These are phyloP conservation scores for Edolisoma coerulescens DNA, from an alignment of 2,113 vertebrate species.

Conservation along the genomic window DNA sequence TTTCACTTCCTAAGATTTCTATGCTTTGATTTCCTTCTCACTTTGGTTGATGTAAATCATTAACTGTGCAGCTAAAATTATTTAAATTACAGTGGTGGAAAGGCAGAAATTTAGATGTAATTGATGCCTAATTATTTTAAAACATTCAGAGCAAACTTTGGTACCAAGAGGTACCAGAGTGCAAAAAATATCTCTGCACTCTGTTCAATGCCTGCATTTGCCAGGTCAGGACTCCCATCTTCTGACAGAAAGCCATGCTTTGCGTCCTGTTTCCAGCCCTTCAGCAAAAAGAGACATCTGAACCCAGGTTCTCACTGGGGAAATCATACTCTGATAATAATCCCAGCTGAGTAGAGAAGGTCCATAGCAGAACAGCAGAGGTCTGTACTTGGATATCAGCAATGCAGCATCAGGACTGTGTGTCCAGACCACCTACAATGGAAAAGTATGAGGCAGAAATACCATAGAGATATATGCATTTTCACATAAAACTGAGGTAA, in stretches of 20 bases:
- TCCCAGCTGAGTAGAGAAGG: not conserved
- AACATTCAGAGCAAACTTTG: not conserved
- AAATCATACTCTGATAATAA: not conserved
- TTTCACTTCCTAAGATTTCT: not conserved
- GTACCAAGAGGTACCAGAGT: not conserved
- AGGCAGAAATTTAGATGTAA: not conserved
- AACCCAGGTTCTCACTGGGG: not conserved
- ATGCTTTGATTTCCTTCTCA: not conserved
- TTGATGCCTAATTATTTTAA: not conserved
- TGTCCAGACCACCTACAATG: not conserved
- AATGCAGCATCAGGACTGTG: not conserved
- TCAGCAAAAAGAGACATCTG: not conserved
- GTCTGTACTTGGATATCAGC: not conserved
- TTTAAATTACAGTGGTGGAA: not conserved
- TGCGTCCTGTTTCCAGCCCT: not conserved
- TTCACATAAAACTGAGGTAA: not conserved
- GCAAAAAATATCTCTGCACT: not conserved
- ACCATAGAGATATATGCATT: not conserved
- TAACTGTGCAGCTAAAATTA: not conserved
- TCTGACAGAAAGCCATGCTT: not conserved
- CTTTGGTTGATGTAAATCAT: not conserved
- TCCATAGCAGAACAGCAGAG: not conserved
- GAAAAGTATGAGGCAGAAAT: not conserved
- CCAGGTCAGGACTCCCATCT: not conserved
- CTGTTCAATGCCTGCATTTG: not conserved